A percentile compares a stretch with the other conserved stretches of the same genome.
Evolutionary conservation across 2,888 invertebrate genomes (phyloP).

Genomic region (Clusia tigrina): DNA sequence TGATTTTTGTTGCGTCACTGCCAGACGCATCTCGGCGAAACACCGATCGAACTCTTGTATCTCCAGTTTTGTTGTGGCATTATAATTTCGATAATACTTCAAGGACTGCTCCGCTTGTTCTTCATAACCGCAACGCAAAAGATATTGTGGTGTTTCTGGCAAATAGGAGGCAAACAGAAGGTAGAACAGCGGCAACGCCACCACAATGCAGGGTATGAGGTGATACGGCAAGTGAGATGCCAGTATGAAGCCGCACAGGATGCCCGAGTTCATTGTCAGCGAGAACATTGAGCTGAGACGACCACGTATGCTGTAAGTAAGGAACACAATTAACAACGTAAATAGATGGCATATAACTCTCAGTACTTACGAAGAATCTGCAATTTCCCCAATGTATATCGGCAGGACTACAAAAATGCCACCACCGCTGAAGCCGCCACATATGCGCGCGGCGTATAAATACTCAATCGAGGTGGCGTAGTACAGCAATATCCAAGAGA

Average conservation of each 20-base stretch:
- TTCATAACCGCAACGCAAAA: constrained; percentile 40
- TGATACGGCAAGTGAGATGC: constrained; percentile 46
- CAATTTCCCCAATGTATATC: constrained; percentile 61
- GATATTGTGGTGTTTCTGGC: constrained; percentile 51
- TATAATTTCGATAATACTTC: constrained; percentile 46
- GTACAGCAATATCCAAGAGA: constrained; percentile 54
- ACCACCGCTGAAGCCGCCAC: constrained; percentile 58
- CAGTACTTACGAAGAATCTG: constrained; percentile 57
- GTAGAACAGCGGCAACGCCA: constrained; percentile 45
- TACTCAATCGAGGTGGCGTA: constrained; percentile 52
- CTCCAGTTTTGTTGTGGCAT: constrained; percentile 38
- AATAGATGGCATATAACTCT: background rate
- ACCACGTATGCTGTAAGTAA: constrained; percentile 50
- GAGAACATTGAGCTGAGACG: constrained; percentile 50
- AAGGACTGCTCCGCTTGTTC: constrained; percentile 44
- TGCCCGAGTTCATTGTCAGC: constrained; percentile 45
- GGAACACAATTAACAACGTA: background rate
- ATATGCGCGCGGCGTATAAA: constrained; percentile 56
- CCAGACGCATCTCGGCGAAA: constrained; percentile 37
- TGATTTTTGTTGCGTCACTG: constrained; percentile 33
- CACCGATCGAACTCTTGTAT: constrained; percentile 39
- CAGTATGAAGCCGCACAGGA: constrained; percentile 44
- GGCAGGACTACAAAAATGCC: constrained; percentile 56
- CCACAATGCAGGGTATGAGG: constrained; percentile 43
- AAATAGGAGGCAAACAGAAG: constrained; percentile 37